Evolutionary conservation across 2,113 vertebrate species (phyloP).

Genomic region (Solea senegalensis): DNA sequence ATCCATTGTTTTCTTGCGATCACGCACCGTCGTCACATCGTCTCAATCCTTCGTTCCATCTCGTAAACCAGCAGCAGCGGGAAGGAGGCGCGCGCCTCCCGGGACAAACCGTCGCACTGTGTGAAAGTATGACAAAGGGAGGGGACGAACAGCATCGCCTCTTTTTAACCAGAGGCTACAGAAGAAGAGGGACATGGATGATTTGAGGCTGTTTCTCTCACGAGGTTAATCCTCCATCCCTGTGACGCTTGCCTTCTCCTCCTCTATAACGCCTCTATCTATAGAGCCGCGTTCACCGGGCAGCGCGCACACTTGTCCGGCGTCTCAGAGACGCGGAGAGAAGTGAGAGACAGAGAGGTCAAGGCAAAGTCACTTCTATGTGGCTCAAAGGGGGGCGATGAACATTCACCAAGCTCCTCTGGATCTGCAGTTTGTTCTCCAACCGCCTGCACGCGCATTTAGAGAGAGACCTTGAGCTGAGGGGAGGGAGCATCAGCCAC

Average conservation of each 20-base stretch:
- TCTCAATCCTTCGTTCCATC: slow-evolving; percentile 45
- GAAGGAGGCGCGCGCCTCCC: slow-evolving; percentile 43
- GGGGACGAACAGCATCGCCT: slow-evolving; percentile 25
- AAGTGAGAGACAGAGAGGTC: slow-evolving; percentile 58
- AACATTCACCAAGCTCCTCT: slow-evolving; percentile 1
- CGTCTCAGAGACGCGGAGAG: slow-evolving; percentile 22
- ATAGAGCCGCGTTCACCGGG: slow-evolving; percentile 28
- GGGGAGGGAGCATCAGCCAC: background rate
- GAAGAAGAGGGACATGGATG: background rate
- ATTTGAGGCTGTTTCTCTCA: background rate
- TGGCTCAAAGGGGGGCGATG: slow-evolving; percentile 15
- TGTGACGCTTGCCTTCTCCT: slow-evolving; percentile 1
- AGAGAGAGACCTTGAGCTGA: slow-evolving; percentile 14
- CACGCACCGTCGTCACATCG: slow-evolving; percentile 52
- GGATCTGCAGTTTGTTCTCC: slow-evolving; percentile 4
- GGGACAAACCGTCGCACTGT: slow-evolving; percentile 65
- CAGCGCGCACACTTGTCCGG: slow-evolving; percentile 26
- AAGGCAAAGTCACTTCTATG: slow-evolving; percentile 74
- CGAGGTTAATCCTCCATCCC: slow-evolving; percentile 6
- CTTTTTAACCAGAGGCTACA: slow-evolving; percentile 14
- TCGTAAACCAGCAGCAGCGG: slow-evolving; percentile 49
- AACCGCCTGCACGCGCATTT: background rate
- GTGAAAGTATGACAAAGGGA: slow-evolving; percentile 63
- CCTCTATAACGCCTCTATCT: slow-evolving; percentile 22
- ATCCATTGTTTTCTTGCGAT: slow-evolving; percentile 18